Base-by-base conservation (phyloP, 2,113 vertebrate genomes). In the Regulus satrapa region DNA sequence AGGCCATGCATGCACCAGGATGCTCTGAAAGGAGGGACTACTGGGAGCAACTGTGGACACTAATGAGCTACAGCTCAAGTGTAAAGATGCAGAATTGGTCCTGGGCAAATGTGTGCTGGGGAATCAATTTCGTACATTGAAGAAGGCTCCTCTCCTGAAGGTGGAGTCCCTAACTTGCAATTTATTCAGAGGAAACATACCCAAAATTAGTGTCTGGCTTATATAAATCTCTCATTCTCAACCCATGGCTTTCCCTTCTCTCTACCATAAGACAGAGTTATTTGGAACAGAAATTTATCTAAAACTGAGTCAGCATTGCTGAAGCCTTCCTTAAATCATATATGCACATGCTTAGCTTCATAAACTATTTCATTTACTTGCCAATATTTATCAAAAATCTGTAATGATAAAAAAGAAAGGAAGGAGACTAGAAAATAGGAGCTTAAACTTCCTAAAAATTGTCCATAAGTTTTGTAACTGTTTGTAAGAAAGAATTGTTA, bases 51-150 rank as follows among this genome's bases (percentile, higher is more conserved):
- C 93, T 58, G 20, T 3, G 88, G 94, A 43, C 92, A 92, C 78
- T 95, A 96, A 95, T 71, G 85, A 95, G 92, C 87, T 85, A 55
- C 38, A 40, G 82, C 59, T 51, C 8, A 95, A 61, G 72, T 63
- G 71, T 5, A 62, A 73, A 85, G 88, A 83, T 48, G 71, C 81
- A 89, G 71, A 82, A 85, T 74, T 74, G 75, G 69, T 85, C 89
- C 58, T 76, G 62, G 24, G 67, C 29, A 92, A 68, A 72, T 0
- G 6, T 21, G 46, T 46, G 63, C 1, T 63, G 49, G 19, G 38
- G n/a, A 92, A 92, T 38, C 51, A 93, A 76, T 85, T 88, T 83
- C 79, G 73, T 5, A 38, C 36, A 85, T 69, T 19, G 56, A 58
- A 85, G 72, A 32, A 61, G 31, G 38, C 5, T 68, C 48, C 56